Conservation (phyloP, 2,113 vertebrate genomes). For the Pelobates fuscus region DNA sequence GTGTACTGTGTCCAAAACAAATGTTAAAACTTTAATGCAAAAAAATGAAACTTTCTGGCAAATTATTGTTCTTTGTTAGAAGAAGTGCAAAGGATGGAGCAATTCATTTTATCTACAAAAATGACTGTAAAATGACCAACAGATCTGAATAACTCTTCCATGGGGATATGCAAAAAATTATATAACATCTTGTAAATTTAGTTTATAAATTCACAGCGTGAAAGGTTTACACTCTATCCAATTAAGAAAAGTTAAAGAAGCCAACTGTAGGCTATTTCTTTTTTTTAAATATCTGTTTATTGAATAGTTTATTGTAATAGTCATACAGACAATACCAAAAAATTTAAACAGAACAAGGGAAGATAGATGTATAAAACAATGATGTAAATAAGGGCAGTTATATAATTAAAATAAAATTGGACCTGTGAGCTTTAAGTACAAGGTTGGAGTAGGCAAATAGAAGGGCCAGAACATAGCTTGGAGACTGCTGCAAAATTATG, state of each 20-base stretch:
- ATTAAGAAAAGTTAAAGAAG: background rate
- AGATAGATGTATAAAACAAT: too few relatives aligned
- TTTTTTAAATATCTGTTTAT: too few relatives aligned
- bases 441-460: too few relatives aligned
- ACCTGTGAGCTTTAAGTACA: too few relatives aligned
- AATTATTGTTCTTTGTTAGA: background rate
- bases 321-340: too few relatives aligned
- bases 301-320: too few relatives aligned
- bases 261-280: background rate
- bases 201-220: background rate
- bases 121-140: background rate
- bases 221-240: background rate
- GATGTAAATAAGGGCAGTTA: too few relatives aligned
- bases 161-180: background rate
- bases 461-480: too few relatives aligned
- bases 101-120: background rate
- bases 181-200: background rate
- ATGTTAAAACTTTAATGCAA: slow-evolving; percentile 13
- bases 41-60: background rate
- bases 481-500: too few relatives aligned
- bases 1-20: slow-evolving; percentile 22
- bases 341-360: too few relatives aligned
- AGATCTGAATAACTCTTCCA: background rate
- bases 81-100: background rate
- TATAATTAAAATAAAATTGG: too few relatives aligned